phyloP scores from a whole-genome alignment of 1,140 invertebrate species.

The Trypoxylus dichotomus region DNA sequence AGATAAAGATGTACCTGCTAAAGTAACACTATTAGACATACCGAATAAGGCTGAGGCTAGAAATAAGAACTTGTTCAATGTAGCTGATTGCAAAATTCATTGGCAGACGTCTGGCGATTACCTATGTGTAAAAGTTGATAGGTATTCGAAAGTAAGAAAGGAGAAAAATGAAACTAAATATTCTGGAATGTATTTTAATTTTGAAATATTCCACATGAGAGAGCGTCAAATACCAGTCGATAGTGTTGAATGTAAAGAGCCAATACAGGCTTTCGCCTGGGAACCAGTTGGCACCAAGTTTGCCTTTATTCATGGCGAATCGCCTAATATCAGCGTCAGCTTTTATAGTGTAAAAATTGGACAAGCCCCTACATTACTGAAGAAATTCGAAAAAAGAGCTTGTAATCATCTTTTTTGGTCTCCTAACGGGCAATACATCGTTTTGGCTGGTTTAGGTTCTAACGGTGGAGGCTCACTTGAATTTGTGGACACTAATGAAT shows the following conservation, averaged over 20 bases:
- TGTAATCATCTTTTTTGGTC: conserved; percentile 98
- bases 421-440: conserved; percentile 92
- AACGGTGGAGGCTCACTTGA: conserved; percentile 88
- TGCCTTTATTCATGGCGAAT: conserved; percentile 93
- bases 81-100: conserved; percentile 97
- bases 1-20: conserved; percentile 87
- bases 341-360: conserved; percentile 92
- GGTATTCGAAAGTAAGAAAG: conserved; percentile 92
- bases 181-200: conserved; percentile 97
- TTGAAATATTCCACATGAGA: conserved; percentile 98
- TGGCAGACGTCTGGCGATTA: conserved; percentile 99
- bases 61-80: conserved; percentile 96
- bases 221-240: conserved; percentile 98
- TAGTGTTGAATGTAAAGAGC: conserved; percentile 91
- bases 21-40: conserved; percentile 82
- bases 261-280: conserved; percentile 97
- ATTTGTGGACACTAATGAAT: conserved; percentile 94
- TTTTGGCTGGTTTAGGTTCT: conserved; percentile 79
- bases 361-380: conserved; percentile 82
- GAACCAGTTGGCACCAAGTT: conserved; percentile 96
- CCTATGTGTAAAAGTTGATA: conserved; percentile 96
- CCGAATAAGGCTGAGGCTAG: conserved; percentile 89
- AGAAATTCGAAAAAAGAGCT: conserved; percentile 87
- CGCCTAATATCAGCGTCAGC: conserved; percentile 84
- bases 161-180: conserved; percentile 92